Base-by-base conservation (phyloP, 2,113 vertebrate genomes). In the Albula goreensis region DNA sequence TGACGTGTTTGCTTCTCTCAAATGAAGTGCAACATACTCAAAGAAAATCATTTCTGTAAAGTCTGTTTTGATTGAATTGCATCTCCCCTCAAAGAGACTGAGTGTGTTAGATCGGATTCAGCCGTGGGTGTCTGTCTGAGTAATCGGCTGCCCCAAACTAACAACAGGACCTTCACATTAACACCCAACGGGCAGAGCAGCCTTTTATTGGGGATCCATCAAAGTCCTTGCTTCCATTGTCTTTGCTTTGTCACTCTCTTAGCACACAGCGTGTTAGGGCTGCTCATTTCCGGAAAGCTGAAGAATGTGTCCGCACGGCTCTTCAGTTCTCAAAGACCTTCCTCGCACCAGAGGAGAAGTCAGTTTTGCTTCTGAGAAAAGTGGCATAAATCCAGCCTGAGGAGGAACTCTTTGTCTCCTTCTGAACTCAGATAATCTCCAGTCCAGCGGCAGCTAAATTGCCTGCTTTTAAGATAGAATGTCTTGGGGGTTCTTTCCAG, bases 401-500 rank as follows among this genome's bases (percentile, higher is more conserved):
- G 78, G 82, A 63, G 15, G 52, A 17, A 57, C 78, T 86, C 86
- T 63, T 86, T 83, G 66, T 86, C 82, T 83, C 56, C 78, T 79
- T 83, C 81, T 79, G 41, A 83, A 87, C 48, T 79, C 82, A 87
- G 82, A 84, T 84, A 83, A 87, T 87, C 82, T 87, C 74, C 52
- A 87, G 82, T 66, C 19, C 53, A 80, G 81, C 57, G 77, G 82
- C 81, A 78, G 86, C 53, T 87, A 83, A 87, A 80, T 83, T 83
- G 82, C 56, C 86, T 83, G 82, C 82, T 83, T 83, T 87, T 83
- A 87, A 83, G 53, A 83, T 83, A 56, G 80, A 83, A 82, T 87
- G 52, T 83, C 86, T 87, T 50, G 74, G 80, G 74, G 77, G 31
- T 83, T 83, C 86, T 83, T 60, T 60, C 86, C 81, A 82, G 85